These are phyloP conservation scores for Illadopsis cleaveri DNA, from an alignment of 2,113 vertebrate genomes.

Conservation along the genomic window DNA sequence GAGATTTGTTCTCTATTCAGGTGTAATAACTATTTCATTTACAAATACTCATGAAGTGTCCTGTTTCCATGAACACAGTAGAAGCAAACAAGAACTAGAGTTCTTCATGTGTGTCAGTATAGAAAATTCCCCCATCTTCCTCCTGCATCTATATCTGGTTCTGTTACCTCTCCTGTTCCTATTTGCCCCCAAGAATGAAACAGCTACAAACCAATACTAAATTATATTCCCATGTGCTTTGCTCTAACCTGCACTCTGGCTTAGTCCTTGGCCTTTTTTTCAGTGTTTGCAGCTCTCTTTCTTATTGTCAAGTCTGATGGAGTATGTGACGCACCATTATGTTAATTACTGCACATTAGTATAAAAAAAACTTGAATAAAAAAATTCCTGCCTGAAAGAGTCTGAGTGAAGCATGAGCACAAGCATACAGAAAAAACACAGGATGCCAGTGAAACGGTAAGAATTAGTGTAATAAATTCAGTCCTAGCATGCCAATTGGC, in stretches of 20 bases:
- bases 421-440: neutral
- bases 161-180: neutral
- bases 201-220: neutral
- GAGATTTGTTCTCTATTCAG: neutral
- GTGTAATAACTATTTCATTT: neutral
- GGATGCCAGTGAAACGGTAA: neutral
- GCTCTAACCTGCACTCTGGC: neutral
- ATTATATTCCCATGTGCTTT: neutral
- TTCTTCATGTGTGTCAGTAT: neutral
- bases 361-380: neutral
- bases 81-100: neutral
- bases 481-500: neutral
- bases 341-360: neutral
- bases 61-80: neutral
- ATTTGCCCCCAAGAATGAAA: neutral
- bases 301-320: neutral
- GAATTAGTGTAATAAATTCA: neutral
- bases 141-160: neutral
- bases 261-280: neutral
- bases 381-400: neutral
- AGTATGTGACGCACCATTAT: neutral
- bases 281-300: neutral
- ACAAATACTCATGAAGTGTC: neutral
- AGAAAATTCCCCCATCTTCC: neutral
- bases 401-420: neutral